Conservation (phyloP, 1,140 invertebrate species). For the Dinoponera quadriceps region DNA sequence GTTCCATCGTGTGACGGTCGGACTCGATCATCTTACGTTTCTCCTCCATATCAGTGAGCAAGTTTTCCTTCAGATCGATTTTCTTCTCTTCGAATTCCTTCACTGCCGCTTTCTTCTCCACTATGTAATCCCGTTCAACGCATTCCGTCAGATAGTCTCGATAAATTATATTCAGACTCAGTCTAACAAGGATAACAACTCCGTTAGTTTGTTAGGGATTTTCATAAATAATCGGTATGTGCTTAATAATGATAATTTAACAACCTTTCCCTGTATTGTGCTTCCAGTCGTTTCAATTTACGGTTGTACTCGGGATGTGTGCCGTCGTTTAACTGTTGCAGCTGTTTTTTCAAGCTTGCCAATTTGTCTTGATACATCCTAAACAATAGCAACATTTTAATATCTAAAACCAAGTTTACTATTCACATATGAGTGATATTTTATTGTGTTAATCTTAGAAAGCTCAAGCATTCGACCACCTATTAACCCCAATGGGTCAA, state of each 20-base stretch:
- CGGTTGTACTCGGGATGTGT: slow-evolving; percentile 94
- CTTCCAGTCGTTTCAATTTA: slow-evolving; percentile 93
- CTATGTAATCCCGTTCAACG: slow-evolving; percentile 94
- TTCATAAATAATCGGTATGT: slow-evolving; percentile 23
- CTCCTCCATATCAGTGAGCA: slow-evolving; percentile 96
- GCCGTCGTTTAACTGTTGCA: slow-evolving; percentile 95
- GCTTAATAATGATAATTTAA: not conserved
- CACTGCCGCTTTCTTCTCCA: slow-evolving; percentile 94
- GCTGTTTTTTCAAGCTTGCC: slow-evolving; percentile 94
- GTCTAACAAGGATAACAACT: slow-evolving; percentile 78
- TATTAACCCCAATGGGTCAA: no score
- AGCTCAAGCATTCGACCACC: no score
- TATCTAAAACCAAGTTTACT: not conserved
- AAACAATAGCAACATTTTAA: slow-evolving; percentile 69
- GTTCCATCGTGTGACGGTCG: slow-evolving; percentile 94
- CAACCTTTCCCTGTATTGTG: slow-evolving; percentile 91
- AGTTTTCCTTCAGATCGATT: slow-evolving; percentile 95
- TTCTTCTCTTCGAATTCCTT: slow-evolving; percentile 99
- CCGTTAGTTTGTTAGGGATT: not conserved
- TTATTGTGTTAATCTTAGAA: slow-evolving; percentile 85
- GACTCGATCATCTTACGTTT: slow-evolving; percentile 95
- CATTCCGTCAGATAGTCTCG: slow-evolving; percentile 93
- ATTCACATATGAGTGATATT: not conserved
- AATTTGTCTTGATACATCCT: slow-evolving; percentile 98
- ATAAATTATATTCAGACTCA: slow-evolving; percentile 93